Conservation (phyloP, 2,888 invertebrate species). For the Microctonus brassicae region DNA sequence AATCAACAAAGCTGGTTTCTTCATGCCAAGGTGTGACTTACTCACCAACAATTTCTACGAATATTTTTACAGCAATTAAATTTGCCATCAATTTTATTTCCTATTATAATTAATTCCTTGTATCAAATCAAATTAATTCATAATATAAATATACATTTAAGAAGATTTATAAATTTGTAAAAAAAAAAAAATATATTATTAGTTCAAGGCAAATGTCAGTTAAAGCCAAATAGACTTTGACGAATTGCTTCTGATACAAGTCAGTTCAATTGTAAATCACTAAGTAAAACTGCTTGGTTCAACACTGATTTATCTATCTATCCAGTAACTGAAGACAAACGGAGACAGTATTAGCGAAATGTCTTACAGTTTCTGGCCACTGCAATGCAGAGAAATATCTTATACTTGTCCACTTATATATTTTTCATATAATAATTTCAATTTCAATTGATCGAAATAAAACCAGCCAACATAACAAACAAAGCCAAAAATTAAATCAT, state of each 20-base stretch:
- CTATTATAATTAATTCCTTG: too few species aligned
- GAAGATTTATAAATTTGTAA: background rate
- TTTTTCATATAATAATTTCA: too few species aligned
- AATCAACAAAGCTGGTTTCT: slow-evolving; percentile 1
- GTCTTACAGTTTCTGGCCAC: background rate
- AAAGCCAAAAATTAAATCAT: background rate
- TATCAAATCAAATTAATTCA: too few species aligned
- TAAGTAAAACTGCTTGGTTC: slow-evolving; percentile 1
- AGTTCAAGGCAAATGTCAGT: slow-evolving; percentile 9
- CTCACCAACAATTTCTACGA: background rate
- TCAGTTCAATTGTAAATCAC: slow-evolving; percentile 26
- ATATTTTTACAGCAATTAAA: background rate
- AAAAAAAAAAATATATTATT: background rate
- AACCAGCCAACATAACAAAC: background rate
- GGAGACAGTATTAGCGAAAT: slow-evolving; percentile 10
- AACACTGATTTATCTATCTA: slow-evolving; percentile 12
- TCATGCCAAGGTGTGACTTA: background rate
- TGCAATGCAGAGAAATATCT: slow-evolving; percentile 22
- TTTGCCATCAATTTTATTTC: too few species aligned
- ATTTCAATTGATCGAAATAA: too few species aligned
- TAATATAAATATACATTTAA: background rate
- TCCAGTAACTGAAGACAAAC: background rate
- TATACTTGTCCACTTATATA: too few species aligned
- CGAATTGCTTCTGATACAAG: background rate
- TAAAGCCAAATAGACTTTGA: background rate